A percentile compares a stretch with the other conserved stretches of the same genome.
Evolutionary conservation across 2,797 vertebrate genomes (phyloP).

Genomic region (Gobio occitaniae): DNA sequence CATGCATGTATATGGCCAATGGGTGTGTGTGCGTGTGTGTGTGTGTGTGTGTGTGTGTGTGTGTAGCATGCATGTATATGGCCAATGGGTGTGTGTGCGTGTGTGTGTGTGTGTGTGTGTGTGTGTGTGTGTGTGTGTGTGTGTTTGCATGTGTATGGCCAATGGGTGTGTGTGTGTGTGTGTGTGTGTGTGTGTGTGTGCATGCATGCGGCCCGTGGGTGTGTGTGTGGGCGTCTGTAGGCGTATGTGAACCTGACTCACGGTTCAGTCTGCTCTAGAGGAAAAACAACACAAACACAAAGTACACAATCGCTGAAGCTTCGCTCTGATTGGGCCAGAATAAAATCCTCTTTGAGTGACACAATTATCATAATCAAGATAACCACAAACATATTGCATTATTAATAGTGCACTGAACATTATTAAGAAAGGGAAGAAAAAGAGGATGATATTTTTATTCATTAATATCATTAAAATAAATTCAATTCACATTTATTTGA

Average conservation of each 20-base stretch:
- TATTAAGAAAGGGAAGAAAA: background rate
- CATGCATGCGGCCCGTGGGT: conserved; percentile 51
- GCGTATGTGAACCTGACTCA: conserved; percentile 62
- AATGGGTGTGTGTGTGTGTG: background rate
- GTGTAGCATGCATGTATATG: rapidly evolving
- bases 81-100: background rate
- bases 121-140: no score
- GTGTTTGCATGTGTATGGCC: no score
- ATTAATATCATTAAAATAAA: background rate
- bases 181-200: background rate
- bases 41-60: background rate
- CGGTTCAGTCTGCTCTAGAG: conserved; percentile 54
- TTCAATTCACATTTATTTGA: no score
- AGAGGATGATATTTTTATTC: background rate
- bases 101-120: conserved; percentile 1
- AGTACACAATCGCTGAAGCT: conserved; percentile 32
- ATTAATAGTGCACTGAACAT: background rate
- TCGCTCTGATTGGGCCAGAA: background rate
- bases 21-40: background rate
- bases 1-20: background rate
- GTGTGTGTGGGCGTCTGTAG: conserved; percentile 50
- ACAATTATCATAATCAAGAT: background rate
- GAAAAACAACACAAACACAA: conserved; percentile 57
- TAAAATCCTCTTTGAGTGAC: background rate
- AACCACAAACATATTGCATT: background rate